Conservation (phyloP, 2,888 invertebrate species). For the Julus scandinavius region DNA sequence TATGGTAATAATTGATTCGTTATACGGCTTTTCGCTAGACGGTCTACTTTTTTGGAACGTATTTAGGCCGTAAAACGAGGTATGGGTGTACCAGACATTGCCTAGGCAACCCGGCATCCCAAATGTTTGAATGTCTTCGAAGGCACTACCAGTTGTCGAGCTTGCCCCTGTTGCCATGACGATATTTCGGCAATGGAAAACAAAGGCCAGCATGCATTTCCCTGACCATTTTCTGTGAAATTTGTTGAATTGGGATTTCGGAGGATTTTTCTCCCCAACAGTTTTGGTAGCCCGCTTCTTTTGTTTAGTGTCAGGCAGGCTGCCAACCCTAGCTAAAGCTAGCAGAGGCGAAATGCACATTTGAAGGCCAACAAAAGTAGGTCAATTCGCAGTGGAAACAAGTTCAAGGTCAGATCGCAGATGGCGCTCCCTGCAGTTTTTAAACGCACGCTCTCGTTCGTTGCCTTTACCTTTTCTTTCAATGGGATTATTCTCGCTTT, state of each 20-base stretch:
- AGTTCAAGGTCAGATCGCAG: conserved; percentile 60
- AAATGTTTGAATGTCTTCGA: neutral
- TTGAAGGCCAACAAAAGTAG: conserved; percentile 56
- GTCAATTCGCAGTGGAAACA: conserved; percentile 59
- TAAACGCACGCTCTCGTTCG: conserved; percentile 33
- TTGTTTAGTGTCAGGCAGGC: conserved; percentile 43
- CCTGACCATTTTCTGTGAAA: neutral
- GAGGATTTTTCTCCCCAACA: neutral
- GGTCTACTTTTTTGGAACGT: no score
- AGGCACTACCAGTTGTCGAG: neutral
- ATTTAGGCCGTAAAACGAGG: no score
- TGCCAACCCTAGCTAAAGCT: conserved; percentile 43
- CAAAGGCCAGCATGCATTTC: neutral
- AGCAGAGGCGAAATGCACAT: neutral
- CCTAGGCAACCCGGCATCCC: neutral
- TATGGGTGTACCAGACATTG: neutral
- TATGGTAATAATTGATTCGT: no score
- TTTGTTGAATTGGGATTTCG: neutral
- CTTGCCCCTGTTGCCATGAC: neutral
- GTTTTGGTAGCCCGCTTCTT: neutral
- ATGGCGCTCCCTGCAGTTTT: conserved; percentile 15
- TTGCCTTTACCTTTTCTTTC: conserved; percentile 50
- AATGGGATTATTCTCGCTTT: conserved; percentile 48
- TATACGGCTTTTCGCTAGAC: no score
- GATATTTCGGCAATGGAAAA: neutral